Conservation (phyloP, 2,113 vertebrate genomes). For the Notiomystis cincta region DNA sequence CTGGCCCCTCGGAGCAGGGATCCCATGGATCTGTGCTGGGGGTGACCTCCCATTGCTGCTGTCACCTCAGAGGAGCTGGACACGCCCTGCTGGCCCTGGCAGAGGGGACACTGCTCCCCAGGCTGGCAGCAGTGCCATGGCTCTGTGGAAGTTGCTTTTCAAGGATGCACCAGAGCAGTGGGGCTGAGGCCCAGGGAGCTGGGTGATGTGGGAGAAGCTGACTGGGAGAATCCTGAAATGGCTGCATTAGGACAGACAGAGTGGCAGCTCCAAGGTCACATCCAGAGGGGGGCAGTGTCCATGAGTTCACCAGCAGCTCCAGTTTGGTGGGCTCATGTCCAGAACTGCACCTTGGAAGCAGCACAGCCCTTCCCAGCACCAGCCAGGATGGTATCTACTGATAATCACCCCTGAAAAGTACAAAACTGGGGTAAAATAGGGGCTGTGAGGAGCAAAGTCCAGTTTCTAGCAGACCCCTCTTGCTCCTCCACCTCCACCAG, state of each 20-base stretch:
- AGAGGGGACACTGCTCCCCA: neutral
- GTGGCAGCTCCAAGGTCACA: rapidly evolving
- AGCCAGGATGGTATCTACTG: neutral
- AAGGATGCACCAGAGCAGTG: neutral
- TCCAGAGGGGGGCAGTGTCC: neutral
- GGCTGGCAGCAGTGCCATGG: neutral
- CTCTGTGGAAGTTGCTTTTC: neutral
- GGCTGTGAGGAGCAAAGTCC: neutral
- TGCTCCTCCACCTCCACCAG: neutral
- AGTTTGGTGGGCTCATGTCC: neutral
- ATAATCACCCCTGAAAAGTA: neutral
- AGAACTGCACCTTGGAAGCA: neutral
- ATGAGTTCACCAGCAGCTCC: neutral
- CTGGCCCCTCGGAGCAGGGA: neutral
- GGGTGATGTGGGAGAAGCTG: neutral
- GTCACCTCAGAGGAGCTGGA: neutral
- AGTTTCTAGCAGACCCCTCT: neutral
- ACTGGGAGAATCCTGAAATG: neutral
- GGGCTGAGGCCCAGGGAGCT: neutral
- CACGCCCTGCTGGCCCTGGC: neutral
- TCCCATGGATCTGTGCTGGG: neutral
- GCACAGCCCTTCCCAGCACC: neutral
- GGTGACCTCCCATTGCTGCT: neutral
- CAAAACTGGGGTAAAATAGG: neutral
- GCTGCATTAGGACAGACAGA: neutral